Evolutionary conservation across 2,888 invertebrate species (phyloP).

Genomic region (Caenorhabditis sulstoni): DNA sequence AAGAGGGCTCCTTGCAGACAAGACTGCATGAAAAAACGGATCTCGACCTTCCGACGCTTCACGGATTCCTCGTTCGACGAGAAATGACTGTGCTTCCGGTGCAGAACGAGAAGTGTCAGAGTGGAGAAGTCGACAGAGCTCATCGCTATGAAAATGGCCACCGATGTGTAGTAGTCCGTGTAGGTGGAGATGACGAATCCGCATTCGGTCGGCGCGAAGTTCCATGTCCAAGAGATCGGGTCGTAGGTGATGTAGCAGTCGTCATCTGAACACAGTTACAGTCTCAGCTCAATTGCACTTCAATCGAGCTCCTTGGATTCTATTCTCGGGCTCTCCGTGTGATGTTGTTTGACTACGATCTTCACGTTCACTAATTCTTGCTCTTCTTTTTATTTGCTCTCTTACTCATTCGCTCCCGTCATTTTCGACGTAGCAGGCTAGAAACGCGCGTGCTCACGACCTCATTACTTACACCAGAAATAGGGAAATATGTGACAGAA

Average conservation of each 20-base stretch:
- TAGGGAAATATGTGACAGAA: slow-evolving; percentile 58
- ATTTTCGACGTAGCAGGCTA: not conserved
- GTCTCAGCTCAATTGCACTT: not conserved
- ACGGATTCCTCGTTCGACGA: slow-evolving; percentile 26
- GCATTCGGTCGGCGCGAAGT: slow-evolving; percentile 61
- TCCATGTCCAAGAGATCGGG: slow-evolving; percentile 57
- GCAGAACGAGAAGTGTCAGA: slow-evolving; percentile 36
- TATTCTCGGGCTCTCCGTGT: not conserved
- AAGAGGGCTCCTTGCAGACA: slow-evolving; percentile 64
- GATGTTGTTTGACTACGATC: not conserved
- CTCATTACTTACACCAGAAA: slow-evolving; percentile 56
- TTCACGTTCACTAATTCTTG: not conserved
- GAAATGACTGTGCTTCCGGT: slow-evolving; percentile 49
- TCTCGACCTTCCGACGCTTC: slow-evolving; percentile 55
- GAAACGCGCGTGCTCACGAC: not conserved
- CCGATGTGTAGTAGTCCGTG: slow-evolving; percentile 66
- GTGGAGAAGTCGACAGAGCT: slow-evolving; percentile 60
- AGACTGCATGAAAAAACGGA: slow-evolving; percentile 65
- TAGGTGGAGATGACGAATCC: slow-evolving; percentile 63
- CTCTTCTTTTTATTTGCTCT: not conserved
- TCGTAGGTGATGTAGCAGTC: slow-evolving; percentile 59
- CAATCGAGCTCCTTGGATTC: not conserved
- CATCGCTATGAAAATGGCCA: slow-evolving; percentile 57
- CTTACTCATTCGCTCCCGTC: not conserved
- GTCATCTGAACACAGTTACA: slow-evolving; percentile 36